A percentile compares a stretch with the other conserved stretches of the same genome.
phyloP scores from a whole-genome alignment of 2,888 invertebrate genomes.

The Oligia fasciuncula region DNA sequence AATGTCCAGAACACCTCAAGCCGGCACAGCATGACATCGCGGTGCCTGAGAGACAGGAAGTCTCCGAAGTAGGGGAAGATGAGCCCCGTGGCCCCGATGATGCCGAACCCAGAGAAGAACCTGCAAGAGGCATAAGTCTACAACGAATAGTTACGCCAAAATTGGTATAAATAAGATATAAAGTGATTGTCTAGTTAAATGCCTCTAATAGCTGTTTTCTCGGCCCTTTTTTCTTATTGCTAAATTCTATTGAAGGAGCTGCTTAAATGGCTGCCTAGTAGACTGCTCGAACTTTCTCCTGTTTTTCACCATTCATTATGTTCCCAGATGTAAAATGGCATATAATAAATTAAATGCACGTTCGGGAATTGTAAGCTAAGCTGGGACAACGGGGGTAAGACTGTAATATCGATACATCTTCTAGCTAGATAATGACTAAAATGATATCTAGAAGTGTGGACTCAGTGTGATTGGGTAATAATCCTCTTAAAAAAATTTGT shows the following conservation, averaged over 20 bases:
- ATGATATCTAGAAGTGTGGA: background rate
- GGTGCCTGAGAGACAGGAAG: slow-evolving; percentile 88
- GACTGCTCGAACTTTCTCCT: background rate
- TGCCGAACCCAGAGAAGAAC: slow-evolving; percentile 92
- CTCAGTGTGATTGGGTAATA: background rate
- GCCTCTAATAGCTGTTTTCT: background rate
- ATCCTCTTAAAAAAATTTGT: background rate
- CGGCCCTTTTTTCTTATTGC: background rate
- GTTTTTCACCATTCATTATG: background rate
- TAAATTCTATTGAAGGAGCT: background rate
- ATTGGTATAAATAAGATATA: slow-evolving; percentile 58
- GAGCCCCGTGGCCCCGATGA: slow-evolving; percentile 91
- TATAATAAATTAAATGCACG: background rate
- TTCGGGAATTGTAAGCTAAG: background rate
- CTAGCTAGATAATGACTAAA: background rate
- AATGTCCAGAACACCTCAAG: slow-evolving; percentile 91
- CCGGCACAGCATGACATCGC: slow-evolving; percentile 90
- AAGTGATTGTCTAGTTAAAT: slow-evolving; percentile 27
- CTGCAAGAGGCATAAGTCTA: slow-evolving; percentile 81
- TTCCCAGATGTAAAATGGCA: background rate
- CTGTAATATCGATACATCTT: background rate
- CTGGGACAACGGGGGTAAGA: background rate
- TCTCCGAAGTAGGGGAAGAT: slow-evolving; percentile 91
- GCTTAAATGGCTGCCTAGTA: background rate
- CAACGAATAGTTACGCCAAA: slow-evolving; percentile 81